Percentiles rank a stretch among this genome's conserved stretches.
phyloP scores from a whole-genome alignment of 2,888 invertebrate genomes.

The Philaethria dido region DNA sequence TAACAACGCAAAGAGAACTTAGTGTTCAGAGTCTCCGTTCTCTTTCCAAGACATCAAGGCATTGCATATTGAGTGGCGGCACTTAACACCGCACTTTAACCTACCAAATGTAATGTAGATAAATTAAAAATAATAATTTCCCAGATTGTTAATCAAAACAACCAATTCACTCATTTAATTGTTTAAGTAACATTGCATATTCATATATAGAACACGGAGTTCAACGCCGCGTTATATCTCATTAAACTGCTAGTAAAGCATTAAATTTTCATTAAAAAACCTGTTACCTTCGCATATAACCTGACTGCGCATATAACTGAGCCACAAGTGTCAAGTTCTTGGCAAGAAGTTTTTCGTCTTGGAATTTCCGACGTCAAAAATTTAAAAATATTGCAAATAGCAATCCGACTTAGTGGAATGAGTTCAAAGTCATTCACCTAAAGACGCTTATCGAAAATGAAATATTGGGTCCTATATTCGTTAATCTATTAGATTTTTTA shows the following conservation, averaged over 20 bases:
- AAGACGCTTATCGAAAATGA: constrained; percentile 12
- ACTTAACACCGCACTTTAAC: too few species aligned
- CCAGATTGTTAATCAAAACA: too few species aligned
- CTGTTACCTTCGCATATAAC: background rate
- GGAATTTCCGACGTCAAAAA: constrained; percentile 33
- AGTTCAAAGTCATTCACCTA: constrained; percentile 34
- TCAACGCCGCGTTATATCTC: too few species aligned
- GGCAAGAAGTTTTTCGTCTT: constrained; percentile 22
- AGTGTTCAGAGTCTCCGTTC: too few species aligned
- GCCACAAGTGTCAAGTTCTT: background rate
- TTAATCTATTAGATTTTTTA: constrained; percentile 10
- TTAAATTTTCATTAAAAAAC: background rate
- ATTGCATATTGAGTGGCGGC: too few species aligned
- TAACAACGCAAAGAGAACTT: background rate
- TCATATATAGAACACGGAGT: too few species aligned
- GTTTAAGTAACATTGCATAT: too few species aligned
- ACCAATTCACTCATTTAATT: too few species aligned
- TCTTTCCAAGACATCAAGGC: too few species aligned
- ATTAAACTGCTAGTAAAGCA: too few species aligned
- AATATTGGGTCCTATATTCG: constrained; percentile 4
- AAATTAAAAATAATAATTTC: too few species aligned
- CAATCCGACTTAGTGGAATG: constrained; percentile 27
- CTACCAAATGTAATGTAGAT: too few species aligned
- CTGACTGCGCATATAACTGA: constrained; percentile 37
- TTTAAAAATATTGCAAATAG: constrained; percentile 35